A percentile compares a stretch with the other conserved stretches of the same genome.
Evolutionary conservation across 2,888 invertebrate species (phyloP).

Genomic region (Lasioglossum marginatum): DNA sequence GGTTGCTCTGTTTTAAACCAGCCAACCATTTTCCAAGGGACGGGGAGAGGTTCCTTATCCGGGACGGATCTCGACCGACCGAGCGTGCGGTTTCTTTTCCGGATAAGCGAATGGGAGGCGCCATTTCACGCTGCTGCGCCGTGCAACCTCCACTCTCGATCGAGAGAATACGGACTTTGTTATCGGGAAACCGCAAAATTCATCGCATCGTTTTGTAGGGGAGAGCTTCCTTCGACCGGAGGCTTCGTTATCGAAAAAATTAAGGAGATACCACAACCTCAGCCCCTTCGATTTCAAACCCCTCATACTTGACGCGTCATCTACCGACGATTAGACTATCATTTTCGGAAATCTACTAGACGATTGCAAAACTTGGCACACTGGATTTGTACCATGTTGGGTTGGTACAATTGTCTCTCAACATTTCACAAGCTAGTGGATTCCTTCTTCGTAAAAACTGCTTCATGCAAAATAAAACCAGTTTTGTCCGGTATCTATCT

Average conservation of each 20-base stretch:
- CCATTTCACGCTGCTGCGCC: neutral
- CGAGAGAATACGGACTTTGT: neutral
- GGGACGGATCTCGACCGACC: constrained; percentile 35
- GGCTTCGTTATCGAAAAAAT: neutral
- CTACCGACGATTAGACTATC: neutral
- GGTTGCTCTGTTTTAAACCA: constrained; percentile 73
- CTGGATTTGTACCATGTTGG: too few relatives aligned
- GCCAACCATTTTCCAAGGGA: constrained; percentile 68
- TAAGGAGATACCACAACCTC: neutral
- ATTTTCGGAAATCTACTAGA: neutral
- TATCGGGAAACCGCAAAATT: neutral
- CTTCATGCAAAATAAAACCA: neutral
- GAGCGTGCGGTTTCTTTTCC: constrained; percentile 45
- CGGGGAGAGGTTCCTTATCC: constrained; percentile 33
- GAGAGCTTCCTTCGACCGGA: neutral
- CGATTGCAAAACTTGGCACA: too few relatives aligned
- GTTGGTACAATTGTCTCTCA: too few relatives aligned
- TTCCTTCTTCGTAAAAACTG: too few relatives aligned
- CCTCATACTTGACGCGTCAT: neutral
- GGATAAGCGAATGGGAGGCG: constrained; percentile 34
- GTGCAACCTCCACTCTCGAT: constrained; percentile 13
- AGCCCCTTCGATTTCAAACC: neutral
- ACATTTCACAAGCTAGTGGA: too few relatives aligned
- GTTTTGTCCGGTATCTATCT: neutral
- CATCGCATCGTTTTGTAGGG: neutral